These are phyloP conservation scores for Melipona bicolor DNA, from an alignment of 2,888 invertebrate genomes.

Conservation along the genomic window DNA sequence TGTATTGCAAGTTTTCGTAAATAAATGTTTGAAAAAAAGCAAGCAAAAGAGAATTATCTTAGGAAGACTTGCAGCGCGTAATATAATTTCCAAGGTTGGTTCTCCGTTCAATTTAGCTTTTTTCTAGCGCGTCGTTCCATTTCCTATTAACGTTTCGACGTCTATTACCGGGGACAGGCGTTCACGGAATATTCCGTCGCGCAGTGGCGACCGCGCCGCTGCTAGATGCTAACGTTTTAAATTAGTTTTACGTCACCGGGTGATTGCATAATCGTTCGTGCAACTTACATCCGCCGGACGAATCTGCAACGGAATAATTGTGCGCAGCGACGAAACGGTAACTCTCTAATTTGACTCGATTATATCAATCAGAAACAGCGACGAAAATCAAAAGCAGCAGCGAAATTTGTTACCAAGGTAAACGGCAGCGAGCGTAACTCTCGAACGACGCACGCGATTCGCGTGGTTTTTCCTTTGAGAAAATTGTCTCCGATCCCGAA, in stretches of 20 bases:
- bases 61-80: conserved; percentile 6
- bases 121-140: conserved; percentile 18
- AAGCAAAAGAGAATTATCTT: too few relatives aligned
- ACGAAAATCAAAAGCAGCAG: background rate
- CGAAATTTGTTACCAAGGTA: background rate
- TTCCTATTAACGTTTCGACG: conserved; percentile 41
- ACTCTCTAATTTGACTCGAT: background rate
- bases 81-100: conserved; percentile 9
- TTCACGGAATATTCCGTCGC: conserved; percentile 13
- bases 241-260: conserved; percentile 53
- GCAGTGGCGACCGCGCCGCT: background rate
- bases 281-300: conserved; percentile 1
- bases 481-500: background rate
- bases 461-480: background rate
- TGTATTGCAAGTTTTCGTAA: too few relatives aligned
- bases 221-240: conserved; percentile 50
- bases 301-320: conserved; percentile 3
- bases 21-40: too few relatives aligned
- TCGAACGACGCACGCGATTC: background rate
- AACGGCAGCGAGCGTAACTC: background rate
- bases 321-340: background rate
- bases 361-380: background rate
- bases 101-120: conserved; percentile 24
- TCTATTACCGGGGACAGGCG: conserved; percentile 18
- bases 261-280: conserved; percentile 21